Percentiles rank a stretch among this genome's conserved stretches.
phyloP scores from a whole-genome alignment of 2,797 vertebrate genomes.

The Pseudochirops corinnae region DNA sequence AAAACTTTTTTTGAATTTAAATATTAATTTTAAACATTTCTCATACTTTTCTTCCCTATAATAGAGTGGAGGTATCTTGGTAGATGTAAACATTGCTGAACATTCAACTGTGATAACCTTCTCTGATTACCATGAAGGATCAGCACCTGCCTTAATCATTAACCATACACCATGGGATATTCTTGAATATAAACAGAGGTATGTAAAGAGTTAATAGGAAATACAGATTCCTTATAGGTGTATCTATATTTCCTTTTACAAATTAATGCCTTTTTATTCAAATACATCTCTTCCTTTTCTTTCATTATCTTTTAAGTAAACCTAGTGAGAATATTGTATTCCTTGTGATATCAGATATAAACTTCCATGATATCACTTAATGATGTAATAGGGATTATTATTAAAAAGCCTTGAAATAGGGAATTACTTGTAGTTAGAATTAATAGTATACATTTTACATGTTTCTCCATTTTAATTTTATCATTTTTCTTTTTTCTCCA shows the following conservation, averaged over 20 bases:
- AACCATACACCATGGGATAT: conserved; percentile 92
- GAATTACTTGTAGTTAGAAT: neutral
- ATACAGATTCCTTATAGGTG: neutral
- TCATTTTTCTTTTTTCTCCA: neutral
- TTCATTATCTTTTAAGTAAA: neutral
- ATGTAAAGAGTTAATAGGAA: conserved; percentile 36
- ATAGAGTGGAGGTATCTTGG: conserved; percentile 92
- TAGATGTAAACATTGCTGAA: conserved; percentile 92
- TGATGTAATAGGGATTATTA: neutral
- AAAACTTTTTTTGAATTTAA: neutral
- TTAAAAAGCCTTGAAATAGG: neutral
- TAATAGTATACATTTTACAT: neutral
- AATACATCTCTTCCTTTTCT: neutral
- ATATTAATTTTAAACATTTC: neutral
- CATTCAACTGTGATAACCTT: conserved; percentile 93
- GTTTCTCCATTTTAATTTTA: neutral
- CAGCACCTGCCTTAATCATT: conserved; percentile 94
- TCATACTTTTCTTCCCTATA: neutral
- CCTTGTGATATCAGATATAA: neutral
- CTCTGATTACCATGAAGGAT: conserved; percentile 94
- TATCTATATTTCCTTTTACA: neutral
- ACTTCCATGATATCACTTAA: neutral
- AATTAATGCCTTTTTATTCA: neutral
- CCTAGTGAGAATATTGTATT: neutral
- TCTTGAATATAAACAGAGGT: conserved; percentile 93